Evolutionary conservation across 2,797 vertebrate species (phyloP).

Genomic region (Crenuchus spilurus): DNA sequence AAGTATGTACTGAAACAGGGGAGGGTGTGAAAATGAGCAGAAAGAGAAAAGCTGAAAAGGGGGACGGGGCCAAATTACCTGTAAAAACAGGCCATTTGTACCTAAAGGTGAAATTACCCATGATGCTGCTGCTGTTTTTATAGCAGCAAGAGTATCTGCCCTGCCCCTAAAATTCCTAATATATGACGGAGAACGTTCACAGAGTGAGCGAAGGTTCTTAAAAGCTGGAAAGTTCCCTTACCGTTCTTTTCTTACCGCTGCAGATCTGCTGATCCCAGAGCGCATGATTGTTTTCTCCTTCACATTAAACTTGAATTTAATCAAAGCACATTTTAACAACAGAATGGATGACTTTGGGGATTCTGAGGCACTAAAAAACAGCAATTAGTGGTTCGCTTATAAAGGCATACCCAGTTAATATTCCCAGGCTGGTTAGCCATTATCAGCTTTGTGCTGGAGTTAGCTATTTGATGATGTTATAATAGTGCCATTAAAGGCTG

Average conservation of each 20-base stretch:
- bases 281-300: conserved; percentile 63
- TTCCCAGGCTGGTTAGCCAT: conserved; percentile 64
- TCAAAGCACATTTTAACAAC: conserved; percentile 63
- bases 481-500: conserved; percentile 15
- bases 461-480: conserved; percentile 25
- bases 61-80: conserved; percentile 36
- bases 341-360: conserved; percentile 55
- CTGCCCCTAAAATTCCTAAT: conserved; percentile 48
- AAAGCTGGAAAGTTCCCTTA: background rate
- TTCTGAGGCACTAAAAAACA: conserved; percentile 58
- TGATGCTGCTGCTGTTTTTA: conserved; percentile 59
- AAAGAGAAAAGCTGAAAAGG: conserved; percentile 2
- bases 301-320: conserved; percentile 70
- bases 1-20: background rate
- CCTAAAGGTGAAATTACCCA: conserved; percentile 50
- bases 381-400: conserved; percentile 64
- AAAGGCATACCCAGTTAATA: conserved; percentile 69
- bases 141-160: conserved; percentile 37
- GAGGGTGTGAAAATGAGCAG: background rate
- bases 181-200: conserved; percentile 37
- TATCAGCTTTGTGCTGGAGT: conserved; percentile 40
- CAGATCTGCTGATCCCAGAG: conserved; percentile 51
- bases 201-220: background rate
- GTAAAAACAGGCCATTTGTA: conserved; percentile 50
- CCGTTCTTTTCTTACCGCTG: background rate